A percentile compares a stretch with the other conserved stretches of the same genome.
Evolutionary conservation across 2,888 invertebrate genomes (phyloP).

Genomic region (Frankliniella intonsa): DNA sequence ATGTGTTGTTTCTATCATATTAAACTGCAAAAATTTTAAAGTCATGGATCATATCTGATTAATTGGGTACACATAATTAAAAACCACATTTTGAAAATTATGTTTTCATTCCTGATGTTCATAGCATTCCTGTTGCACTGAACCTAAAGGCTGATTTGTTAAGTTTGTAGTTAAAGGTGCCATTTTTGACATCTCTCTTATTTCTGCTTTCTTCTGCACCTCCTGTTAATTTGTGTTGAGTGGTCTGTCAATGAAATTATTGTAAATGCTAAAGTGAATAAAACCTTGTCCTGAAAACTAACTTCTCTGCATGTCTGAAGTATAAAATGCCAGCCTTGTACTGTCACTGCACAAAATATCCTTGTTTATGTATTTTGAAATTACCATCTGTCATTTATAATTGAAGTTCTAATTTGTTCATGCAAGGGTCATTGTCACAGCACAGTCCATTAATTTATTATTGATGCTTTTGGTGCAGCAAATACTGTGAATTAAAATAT

Average conservation of each 20-base stretch:
- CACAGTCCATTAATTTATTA: not conserved
- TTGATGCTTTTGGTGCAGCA: no score
- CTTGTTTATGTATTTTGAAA: not conserved
- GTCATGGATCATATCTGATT: no score
- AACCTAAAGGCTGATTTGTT: conserved; percentile 25
- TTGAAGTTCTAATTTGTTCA: not conserved
- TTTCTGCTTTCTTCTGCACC: conserved; percentile 22
- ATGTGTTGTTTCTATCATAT: not conserved
- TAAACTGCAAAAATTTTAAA: no score
- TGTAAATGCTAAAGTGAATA: not conserved
- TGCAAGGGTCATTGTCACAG: not conserved
- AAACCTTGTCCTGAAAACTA: not conserved
- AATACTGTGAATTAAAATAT: no score
- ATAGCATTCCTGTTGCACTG: conserved; percentile 26
- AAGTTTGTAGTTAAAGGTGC: conserved; percentile 23
- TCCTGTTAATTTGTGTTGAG: conserved; percentile 23
- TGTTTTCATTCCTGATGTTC: not conserved
- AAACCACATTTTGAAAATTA: not conserved
- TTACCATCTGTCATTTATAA: not conserved
- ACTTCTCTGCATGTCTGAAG: not conserved
- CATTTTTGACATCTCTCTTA: conserved; percentile 15
- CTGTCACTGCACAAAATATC: not conserved
- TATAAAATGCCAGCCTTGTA: not conserved
- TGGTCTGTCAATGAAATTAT: not conserved
- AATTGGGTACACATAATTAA: not conserved